Conservation (phyloP, 2,113 vertebrate genomes). For the Tamias sibiricus region DNA sequence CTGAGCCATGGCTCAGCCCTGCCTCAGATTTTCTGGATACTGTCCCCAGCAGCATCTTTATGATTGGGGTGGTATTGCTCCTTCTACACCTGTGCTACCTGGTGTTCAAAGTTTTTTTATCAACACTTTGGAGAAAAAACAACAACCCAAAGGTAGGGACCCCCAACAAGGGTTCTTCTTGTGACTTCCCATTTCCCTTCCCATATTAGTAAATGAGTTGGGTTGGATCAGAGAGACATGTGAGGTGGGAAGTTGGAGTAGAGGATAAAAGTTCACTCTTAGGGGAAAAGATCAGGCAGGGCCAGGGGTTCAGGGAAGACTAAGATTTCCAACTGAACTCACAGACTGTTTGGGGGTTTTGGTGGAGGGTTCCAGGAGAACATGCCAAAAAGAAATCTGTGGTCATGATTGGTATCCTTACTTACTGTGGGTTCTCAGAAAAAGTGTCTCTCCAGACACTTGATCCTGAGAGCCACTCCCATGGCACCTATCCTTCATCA, state of each 20-base stretch:
- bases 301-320: background rate
- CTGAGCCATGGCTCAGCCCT: background rate
- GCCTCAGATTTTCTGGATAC: background rate
- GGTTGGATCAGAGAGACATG: background rate
- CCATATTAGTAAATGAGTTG: background rate
- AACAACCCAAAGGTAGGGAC: background rate
- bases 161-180: background rate
- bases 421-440: background rate
- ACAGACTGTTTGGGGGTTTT: background rate
- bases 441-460: background rate
- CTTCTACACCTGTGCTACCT: background rate
- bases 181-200: background rate
- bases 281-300: background rate
- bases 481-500: rapidly evolving
- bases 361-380: background rate
- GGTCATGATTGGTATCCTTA: background rate
- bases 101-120: background rate
- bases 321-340: background rate
- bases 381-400: no score
- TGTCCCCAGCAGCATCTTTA: background rate
- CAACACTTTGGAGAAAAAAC: background rate
- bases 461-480: background rate
- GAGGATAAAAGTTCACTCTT: background rate
- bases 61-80: background rate
- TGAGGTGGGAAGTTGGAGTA: background rate